These are phyloP conservation scores for Pharmacophagus antenor DNA, from an alignment of 2,888 invertebrate genomes.

Conservation along the genomic window DNA sequence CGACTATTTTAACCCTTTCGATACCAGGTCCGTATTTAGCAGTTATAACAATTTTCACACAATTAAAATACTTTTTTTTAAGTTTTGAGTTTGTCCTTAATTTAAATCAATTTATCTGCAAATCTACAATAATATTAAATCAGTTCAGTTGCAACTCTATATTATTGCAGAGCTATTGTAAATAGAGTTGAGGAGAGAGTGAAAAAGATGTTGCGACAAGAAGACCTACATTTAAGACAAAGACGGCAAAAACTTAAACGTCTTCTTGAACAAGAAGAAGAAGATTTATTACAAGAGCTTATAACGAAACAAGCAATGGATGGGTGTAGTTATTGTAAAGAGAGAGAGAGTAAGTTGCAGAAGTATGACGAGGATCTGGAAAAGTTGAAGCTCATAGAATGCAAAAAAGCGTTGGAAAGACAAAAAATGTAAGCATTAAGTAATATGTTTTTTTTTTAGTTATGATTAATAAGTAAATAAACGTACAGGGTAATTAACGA, in stretches of 20 bases:
- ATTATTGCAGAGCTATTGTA: constrained; percentile 51
- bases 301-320: constrained; percentile 46
- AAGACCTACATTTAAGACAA: constrained; percentile 65
- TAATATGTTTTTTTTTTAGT: no score
- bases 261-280: constrained; percentile 57
- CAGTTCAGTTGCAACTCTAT: no score
- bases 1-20: not conserved
- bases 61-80: no score
- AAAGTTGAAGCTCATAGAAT: constrained; percentile 57
- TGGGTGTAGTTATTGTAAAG: constrained; percentile 56
- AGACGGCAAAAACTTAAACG: constrained; percentile 55
- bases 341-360: constrained; percentile 48
- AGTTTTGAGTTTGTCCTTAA: no score
- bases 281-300: constrained; percentile 51
- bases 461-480: not conserved
- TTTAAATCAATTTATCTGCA: no score
- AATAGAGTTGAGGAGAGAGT: constrained; percentile 65
- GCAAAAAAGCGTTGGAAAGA: constrained; percentile 65
- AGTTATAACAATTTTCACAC: no score
- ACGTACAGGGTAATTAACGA: no score
- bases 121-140: no score
- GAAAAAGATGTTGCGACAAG: constrained; percentile 51
- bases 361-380: constrained; percentile 57
- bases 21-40: no score
- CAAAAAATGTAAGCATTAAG: constrained; percentile 70